Base-by-base conservation (phyloP, 2,113 vertebrate species). In the Ia io region DNA sequence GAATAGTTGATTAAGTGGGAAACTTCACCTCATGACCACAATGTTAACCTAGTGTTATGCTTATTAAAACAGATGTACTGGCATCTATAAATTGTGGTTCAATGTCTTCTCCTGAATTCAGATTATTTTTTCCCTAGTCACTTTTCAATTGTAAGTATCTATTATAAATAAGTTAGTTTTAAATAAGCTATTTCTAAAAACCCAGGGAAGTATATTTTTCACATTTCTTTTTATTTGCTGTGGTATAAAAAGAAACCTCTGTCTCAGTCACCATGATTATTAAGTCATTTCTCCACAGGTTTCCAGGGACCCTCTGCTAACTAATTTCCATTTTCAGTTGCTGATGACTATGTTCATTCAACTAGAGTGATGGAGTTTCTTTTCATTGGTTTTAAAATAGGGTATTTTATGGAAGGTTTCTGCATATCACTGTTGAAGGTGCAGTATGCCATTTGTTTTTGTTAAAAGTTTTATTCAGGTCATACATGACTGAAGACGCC, bases 301-400 rank as follows among this genome's bases (percentile, higher is more conserved):
- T 95, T 78, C 96, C 93, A 95, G 94, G 90, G 97, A 96, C 77
- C 32, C 82, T 97, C 90, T 93, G 85, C 88, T 97, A 95, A 96
- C 92, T 97, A 97, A 97, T 97, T 97, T 96, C 95, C 97, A 97
- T 97, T 95, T 97, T 96, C 93, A 95, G 95, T 95, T 93, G 90
- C 95, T 97, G 97, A 97, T 97, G 95, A 96, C 95, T 96, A 92
- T 97, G 97, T 96, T 96, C 97, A 97, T 92, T 97, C 97, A 96
- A 93, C 92, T 97, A 97, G 93, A 97, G 97, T 97, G 96, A 97
- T 97, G 44, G 92, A 95, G 95, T 97, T 97, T 96, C 96, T 93
- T 96, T 97, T 95, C 97, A 97, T 40, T 96, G 95, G 90, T 96
- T 97, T 97, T 97, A 97, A 97, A 97, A 97, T 96, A 96, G 94